Evolutionary conservation across 2,797 vertebrate species (phyloP).

Genomic region (Huso huso): DNA sequence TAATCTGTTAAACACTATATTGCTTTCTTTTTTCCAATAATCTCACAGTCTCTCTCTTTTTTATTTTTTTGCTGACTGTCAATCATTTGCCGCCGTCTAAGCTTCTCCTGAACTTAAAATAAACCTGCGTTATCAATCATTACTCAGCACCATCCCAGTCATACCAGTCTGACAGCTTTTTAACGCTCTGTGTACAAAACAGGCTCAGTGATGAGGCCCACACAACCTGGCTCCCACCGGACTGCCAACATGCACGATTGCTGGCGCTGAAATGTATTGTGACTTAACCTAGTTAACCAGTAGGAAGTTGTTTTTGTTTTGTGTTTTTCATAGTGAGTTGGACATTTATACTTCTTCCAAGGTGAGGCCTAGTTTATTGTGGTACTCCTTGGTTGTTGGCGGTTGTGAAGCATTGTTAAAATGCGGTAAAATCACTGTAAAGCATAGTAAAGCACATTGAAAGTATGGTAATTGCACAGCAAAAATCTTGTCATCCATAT

Average conservation of each 20-base stretch:
- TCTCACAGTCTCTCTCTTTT: slow-evolving; percentile 52
- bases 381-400: no score
- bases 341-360: no score
- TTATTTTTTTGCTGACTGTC: slow-evolving; percentile 49
- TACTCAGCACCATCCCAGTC: slow-evolving; percentile 47
- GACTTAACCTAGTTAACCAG: no score
- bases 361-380: no score
- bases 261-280: no score
- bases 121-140: slow-evolving; percentile 65
- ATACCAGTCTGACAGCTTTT: slow-evolving; percentile 57
- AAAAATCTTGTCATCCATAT: no score
- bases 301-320: no score
- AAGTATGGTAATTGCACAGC: no score
- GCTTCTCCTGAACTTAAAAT: slow-evolving; percentile 64
- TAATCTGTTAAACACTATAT: slow-evolving; percentile 34
- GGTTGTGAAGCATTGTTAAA: no score
- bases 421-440: no score
- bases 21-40: slow-evolving; percentile 55
- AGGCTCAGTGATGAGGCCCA: slow-evolving; percentile 36
- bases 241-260: slow-evolving; percentile 23
- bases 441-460: no score
- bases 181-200: slow-evolving; percentile 35
- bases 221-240: slow-evolving; percentile 30
- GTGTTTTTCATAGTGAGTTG: no score
- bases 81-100: slow-evolving; percentile 56